Evolutionary conservation across 2,797 vertebrate genomes (phyloP), one percentile per base, ranked within the genome.

Genomic region (Champsocephalus esox): DNA sequence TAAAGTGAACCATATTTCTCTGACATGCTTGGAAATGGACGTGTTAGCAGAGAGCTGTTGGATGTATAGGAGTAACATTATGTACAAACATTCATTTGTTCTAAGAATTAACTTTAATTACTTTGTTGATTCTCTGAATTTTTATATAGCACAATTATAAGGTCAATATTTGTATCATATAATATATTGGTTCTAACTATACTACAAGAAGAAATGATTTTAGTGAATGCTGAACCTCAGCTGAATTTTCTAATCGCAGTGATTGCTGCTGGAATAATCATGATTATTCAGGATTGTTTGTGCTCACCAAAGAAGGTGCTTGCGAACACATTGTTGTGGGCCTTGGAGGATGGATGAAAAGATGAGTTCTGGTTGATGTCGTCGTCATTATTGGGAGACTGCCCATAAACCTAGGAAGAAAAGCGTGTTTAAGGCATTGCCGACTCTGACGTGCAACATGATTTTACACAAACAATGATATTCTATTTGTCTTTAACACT

Each of bases 291-390:
- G 19, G 38, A 66, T 34, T 17, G 62, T 32, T 48, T 94, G 32
- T 85, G 90, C 96, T 94, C 88, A 97, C 97, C 97, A 87, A 98
- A 98, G 93, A 98, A 98, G 91, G 96, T 96, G 95, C 96, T 98
- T 84, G 97, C 96, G 79, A 98, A 98, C 94, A 98, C 95, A 94
- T 96, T 97, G 94, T 92, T 95, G 68, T 95, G 94, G 86, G 94
- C 93, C 89, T 98, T 99, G 81, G 91, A 93, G 88, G 96, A 96
- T 4, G 95, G 94, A 81, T 97, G 97, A 80, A 92, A 95, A 81
- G 96, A 94, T 84, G 96, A 95, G 93, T 97, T 97, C 89, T 96
- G 96, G 93, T 96, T 98, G 93, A 97, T 96, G 92, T 97, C 96
- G 83, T 97, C 96, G 82, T 97, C 97, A 88, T 96, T 96, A 89